Conservation (phyloP, 2,888 invertebrate species). For the Noctua pronuba region DNA sequence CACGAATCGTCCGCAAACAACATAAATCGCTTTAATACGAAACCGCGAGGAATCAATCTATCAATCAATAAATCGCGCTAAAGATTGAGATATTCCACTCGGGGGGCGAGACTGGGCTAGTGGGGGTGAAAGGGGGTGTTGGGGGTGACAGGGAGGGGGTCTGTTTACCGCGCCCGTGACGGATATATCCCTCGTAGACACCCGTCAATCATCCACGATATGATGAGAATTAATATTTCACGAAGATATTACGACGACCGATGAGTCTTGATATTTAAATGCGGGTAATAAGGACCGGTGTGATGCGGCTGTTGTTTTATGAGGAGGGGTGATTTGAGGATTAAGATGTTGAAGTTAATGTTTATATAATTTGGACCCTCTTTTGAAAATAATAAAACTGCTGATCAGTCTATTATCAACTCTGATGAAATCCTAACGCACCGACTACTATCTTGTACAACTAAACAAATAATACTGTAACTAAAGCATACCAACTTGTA, state of each 20-base stretch:
- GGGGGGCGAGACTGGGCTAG: slow-evolving; percentile 70
- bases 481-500: neutral
- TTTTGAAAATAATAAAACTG: neutral
- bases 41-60: slow-evolving; percentile 82
- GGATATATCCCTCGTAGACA: slow-evolving; percentile 89
- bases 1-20: slow-evolving; percentile 55
- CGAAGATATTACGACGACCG: slow-evolving; percentile 71
- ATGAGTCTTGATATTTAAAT: slow-evolving; percentile 75
- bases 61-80: slow-evolving; percentile 89
- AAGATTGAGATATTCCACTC: slow-evolving; percentile 89
- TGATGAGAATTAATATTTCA: slow-evolving; percentile 89
- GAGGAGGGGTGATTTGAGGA: neutral
- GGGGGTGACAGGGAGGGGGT: slow-evolving; percentile 66
- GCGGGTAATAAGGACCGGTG: slow-evolving; percentile 23
- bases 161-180: slow-evolving; percentile 86
- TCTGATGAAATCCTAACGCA: neutral
- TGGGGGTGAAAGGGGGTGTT: slow-evolving; percentile 51
- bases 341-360: neutral
- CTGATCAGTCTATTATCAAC: neutral
- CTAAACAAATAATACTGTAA: neutral
- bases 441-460: neutral
- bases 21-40: slow-evolving; percentile 64
- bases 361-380: no score
- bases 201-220: slow-evolving; percentile 82
- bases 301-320: slow-evolving; percentile 22